Base-by-base conservation (phyloP, 2,888 invertebrate genomes). In the Coremacera marginata region DNA sequence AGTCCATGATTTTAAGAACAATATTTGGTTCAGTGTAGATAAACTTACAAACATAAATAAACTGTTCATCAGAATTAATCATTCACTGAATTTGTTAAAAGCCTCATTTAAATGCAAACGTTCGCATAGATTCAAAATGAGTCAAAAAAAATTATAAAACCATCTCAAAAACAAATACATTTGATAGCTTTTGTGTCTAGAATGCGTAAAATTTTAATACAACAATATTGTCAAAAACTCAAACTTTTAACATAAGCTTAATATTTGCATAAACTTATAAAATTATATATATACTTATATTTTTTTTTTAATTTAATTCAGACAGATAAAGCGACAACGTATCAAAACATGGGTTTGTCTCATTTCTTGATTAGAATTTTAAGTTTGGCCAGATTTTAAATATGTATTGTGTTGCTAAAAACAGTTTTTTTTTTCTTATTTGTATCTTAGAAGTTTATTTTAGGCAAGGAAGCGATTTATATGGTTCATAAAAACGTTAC, bases 51-150 rank as follows among this genome's bases (percentile, higher is more conserved):
- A 34, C 63, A 63, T 63, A 63, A 63, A 63, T 63, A 31, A 34
- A 11, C n/a, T n/a, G n/a, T 8, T 34, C 4, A 34, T 63, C 11
- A n/a, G 9, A 14, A 27, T 5, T 31, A 62, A 27, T 62, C 63
- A 16, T n/a, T n/a, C n/a, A 31, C 7, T 63, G n/a, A 63, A 63
- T 63, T 63, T 16, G 11, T 63, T 63, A 19, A 19, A 3, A 55
- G 8, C 34, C 63, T 63, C n/a, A 63, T 63, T 63, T 63, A 63
- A 14, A 63, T 63, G 63, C 63, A 63, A 63, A 63, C 63, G 63
- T 16, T 63, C 31, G 63, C 31, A 34, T 63, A 63, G 31, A 63
- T 63, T 63, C 22, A 62, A 62, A 62, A n/a, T n/a, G n/a, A n/a
- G n/a, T n/a, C n/a, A 62, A 62, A 37, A n/a, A 1, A 57, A 57